Percentiles rank a stretch among this genome's conserved stretches.
phyloP scores from a whole-genome alignment of 2,888 invertebrate genomes.

The Pterostichus niger region DNA sequence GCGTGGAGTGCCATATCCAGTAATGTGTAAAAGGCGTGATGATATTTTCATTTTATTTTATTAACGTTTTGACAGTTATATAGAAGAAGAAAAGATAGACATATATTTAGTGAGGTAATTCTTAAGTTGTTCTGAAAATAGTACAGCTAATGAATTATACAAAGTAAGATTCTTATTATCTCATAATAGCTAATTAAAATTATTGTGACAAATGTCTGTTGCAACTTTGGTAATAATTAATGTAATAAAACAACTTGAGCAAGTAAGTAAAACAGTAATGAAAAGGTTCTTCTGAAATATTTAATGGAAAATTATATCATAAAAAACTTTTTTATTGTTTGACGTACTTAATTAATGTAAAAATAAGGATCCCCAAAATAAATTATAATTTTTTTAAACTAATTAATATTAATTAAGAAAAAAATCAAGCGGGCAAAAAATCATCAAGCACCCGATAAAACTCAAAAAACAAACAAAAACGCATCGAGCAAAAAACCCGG shows the following conservation, averaged over 20 bases:
- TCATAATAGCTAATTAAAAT: too few relatives aligned
- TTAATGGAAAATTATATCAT: constrained; percentile 2
- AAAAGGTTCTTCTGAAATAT: constrained; percentile 13
- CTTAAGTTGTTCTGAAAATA: too few relatives aligned
- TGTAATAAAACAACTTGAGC: background rate
- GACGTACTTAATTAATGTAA: constrained; percentile 46
- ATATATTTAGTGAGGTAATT: too few relatives aligned
- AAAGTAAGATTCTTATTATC: too few relatives aligned
- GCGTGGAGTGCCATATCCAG: too few relatives aligned
- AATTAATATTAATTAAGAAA: constrained; percentile 58
- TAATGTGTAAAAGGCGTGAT: too few relatives aligned
- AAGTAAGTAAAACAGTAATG: constrained; percentile 8
- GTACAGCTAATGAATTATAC: too few relatives aligned
- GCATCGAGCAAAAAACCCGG: constrained; percentile 32
- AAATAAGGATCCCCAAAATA: constrained; percentile 34
- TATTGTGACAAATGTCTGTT: too few relatives aligned
- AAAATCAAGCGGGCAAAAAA: constrained; percentile 49
- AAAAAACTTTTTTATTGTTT: background rate
- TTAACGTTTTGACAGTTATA: too few relatives aligned
- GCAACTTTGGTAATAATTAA: background rate
- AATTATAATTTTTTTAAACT: constrained; percentile 40
- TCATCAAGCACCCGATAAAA: constrained; percentile 57
- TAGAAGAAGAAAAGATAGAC: too few relatives aligned
- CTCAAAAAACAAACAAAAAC: constrained; percentile 52
- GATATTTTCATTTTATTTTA: too few relatives aligned